Percentiles rank a stretch among this genome's conserved stretches.
phyloP scores from a whole-genome alignment of 2,113 vertebrate genomes.

The Budorcas taxicolor region DNA sequence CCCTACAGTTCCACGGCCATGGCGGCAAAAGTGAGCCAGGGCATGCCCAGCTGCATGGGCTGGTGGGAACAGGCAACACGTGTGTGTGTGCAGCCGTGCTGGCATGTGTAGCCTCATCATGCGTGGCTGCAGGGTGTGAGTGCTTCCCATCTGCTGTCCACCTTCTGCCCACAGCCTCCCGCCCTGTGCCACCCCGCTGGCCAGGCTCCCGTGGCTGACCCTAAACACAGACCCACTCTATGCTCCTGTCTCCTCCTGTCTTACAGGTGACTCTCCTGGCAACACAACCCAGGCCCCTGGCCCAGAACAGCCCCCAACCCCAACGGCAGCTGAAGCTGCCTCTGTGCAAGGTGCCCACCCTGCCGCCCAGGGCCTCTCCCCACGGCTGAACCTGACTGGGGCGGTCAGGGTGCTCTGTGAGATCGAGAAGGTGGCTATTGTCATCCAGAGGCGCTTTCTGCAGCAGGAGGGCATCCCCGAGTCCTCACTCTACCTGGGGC shows the following conservation, averaged over 20 bases:
- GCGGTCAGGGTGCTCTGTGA: slow-evolving; percentile 81
- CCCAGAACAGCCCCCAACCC: neutral
- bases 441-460: slow-evolving; percentile 81
- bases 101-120: fast-evolving
- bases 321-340: fast-evolving
- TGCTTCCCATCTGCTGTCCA: fast-evolving
- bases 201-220: fast-evolving
- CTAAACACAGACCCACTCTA: neutral
- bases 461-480: slow-evolving; percentile 76
- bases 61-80: fast-evolving
- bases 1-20: fast-evolving
- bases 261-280: slow-evolving; percentile 6
- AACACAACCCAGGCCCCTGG: neutral
- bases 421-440: slow-evolving; percentile 76
- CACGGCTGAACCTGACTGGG: slow-evolving; percentile 38
- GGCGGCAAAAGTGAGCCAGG: fast-evolving
- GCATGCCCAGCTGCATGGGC: neutral
- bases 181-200: fast-evolving
- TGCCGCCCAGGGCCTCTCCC: fast-evolving
- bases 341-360: neutral
- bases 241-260: neutral
- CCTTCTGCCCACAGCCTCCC: fast-evolving
- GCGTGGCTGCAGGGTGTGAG: fast-evolving
- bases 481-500: slow-evolving; percentile 84
- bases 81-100: fast-evolving